Conservation (phyloP, 2,888 invertebrate species). For the Flexamia atlantica region DNA sequence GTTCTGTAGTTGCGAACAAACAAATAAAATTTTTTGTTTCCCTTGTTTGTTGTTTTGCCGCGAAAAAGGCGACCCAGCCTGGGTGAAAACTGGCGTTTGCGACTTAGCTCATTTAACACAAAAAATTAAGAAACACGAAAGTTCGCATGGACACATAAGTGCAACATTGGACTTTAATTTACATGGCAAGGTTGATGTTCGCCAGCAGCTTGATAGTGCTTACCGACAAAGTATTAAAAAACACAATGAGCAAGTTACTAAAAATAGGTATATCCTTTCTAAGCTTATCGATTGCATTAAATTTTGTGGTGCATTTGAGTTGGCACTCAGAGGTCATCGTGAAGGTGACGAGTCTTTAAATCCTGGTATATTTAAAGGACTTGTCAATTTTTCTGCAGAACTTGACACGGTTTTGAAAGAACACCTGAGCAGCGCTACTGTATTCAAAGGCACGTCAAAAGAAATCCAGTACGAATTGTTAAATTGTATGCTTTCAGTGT, state of each 20-base stretch:
- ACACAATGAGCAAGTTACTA: slow-evolving; percentile 53
- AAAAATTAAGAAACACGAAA: slow-evolving; percentile 55
- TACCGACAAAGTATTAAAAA: slow-evolving; percentile 37
- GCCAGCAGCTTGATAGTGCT: slow-evolving; percentile 47
- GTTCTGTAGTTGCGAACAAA: slow-evolving; percentile 57
- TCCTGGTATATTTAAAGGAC: slow-evolving; percentile 46
- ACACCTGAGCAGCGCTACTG: not conserved
- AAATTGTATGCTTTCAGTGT: slow-evolving; percentile 50
- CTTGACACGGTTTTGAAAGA: slow-evolving; percentile 44
- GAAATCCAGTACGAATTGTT: slow-evolving; percentile 58
- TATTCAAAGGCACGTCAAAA: slow-evolving; percentile 50
- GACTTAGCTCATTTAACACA: slow-evolving; percentile 47
- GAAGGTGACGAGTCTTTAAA: slow-evolving; percentile 45
- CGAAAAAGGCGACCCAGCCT: slow-evolving; percentile 26
- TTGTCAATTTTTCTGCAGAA: slow-evolving; percentile 50
- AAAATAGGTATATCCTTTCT: slow-evolving; percentile 44
- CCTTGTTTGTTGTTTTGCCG: slow-evolving; percentile 40
- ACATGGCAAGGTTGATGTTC: slow-evolving; percentile 50
- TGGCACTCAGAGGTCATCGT: slow-evolving; percentile 48
- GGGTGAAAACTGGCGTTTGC: slow-evolving; percentile 50
- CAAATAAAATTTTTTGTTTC: slow-evolving; percentile 53
- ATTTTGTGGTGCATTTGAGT: slow-evolving; percentile 15
- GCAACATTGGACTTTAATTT: slow-evolving; percentile 55
- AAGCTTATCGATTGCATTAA: slow-evolving; percentile 51
- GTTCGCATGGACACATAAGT: slow-evolving; percentile 32